Evolutionary conservation across 37 sponge, comb jelly and placozoan genomes (phyloP).

Genomic region (Axinella damicornis): DNA sequence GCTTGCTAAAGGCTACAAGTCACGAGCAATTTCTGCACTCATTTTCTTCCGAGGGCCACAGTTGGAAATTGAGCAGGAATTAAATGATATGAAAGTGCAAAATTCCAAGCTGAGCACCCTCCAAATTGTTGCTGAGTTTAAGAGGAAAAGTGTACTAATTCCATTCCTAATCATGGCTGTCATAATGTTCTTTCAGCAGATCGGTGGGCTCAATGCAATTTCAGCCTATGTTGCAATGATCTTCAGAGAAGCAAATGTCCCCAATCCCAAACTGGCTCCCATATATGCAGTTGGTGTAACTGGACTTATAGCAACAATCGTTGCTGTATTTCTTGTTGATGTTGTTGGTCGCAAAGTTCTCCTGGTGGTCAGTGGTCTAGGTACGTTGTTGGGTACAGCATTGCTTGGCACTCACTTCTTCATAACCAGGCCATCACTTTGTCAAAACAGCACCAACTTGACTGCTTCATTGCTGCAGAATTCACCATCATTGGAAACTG

Average conservation of each 20-base stretch:
- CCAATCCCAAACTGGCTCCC: neutral
- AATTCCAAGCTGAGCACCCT: neutral
- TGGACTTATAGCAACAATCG: conserved; percentile 22
- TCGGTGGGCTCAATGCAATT: conserved; percentile 56
- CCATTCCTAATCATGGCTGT: conserved; percentile 27
- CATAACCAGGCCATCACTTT: conserved; percentile 28
- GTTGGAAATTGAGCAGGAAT: conserved; percentile 36
- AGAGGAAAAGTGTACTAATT: conserved; percentile 1
- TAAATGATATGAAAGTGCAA: conserved; percentile 24
- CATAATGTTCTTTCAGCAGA: conserved; percentile 67
- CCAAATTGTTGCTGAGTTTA: conserved; percentile 7
- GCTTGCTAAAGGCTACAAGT: conserved; percentile 26
- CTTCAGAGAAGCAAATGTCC: conserved; percentile 30
- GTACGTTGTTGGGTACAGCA: conserved; percentile 35
- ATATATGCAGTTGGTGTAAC: conserved; percentile 34
- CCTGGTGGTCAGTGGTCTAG: conserved; percentile 52
- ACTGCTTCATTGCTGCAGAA: too few species aligned
- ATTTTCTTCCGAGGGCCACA: conserved; percentile 53
- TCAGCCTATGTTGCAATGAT: conserved; percentile 41
- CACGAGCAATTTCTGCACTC: conserved; percentile 34
- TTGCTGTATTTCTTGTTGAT: conserved; percentile 61
- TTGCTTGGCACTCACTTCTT: conserved; percentile 39
- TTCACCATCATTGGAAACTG: neutral
- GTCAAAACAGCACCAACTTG: neutral
- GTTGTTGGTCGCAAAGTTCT: conserved; percentile 64